Evolutionary conservation across 2,113 vertebrate species (phyloP).

Genomic region (Pristiophorus japonicus): DNA sequence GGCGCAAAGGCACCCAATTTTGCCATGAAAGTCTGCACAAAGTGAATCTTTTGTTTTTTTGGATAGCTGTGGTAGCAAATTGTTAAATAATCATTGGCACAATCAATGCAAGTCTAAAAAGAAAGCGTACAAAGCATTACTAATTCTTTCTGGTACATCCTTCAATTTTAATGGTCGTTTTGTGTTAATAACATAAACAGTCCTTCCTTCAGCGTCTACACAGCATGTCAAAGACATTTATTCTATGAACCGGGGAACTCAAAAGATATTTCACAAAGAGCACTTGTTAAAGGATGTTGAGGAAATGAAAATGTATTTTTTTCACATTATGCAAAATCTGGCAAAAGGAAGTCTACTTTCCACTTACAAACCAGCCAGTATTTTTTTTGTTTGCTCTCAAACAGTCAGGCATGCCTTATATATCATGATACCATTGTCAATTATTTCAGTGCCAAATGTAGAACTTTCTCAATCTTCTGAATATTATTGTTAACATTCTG

Average conservation of each 20-base stretch:
- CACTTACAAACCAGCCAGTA: constrained; percentile 20
- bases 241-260: neutral
- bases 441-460: neutral
- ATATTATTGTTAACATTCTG: neutral
- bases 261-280: neutral
- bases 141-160: neutral
- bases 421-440: neutral
- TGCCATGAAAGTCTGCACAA: neutral
- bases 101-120: neutral
- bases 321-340: constrained; percentile 26
- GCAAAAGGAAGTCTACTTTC: neutral
- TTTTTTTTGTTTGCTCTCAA: neutral
- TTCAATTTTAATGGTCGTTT: neutral
- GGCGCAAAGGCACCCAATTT: too few relatives aligned
- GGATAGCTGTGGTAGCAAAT: neutral
- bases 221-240: neutral
- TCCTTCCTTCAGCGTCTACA: neutral
- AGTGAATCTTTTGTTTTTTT: neutral
- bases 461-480: neutral
- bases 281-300: neutral
- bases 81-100: neutral
- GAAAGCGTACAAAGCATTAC: neutral
- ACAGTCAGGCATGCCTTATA: neutral
- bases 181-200: constrained; percentile 23
- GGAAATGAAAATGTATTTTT: constrained; percentile 22